phyloP scores from a whole-genome alignment of 30 jellyfish, hydroid and myxozoan genomes.

The Catostylus mosaicus region DNA sequence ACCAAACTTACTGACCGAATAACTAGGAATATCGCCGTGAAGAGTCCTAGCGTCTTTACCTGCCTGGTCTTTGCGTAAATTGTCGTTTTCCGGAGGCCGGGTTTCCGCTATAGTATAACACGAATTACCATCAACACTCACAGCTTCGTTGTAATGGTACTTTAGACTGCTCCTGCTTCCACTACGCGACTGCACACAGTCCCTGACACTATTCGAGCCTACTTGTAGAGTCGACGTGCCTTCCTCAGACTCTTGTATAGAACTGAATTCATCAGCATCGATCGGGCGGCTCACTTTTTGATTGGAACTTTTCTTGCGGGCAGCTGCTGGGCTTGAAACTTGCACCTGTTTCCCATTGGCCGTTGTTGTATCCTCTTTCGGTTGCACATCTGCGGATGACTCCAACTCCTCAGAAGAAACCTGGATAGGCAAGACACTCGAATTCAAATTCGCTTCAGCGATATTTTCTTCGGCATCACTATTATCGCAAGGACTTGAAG shows the following conservation, averaged over 20 bases:
- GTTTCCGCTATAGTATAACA: constrained; percentile 64
- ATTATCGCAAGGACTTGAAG: neutral
- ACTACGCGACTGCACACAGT: constrained; percentile 53
- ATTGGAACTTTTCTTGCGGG: neutral
- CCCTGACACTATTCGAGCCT: constrained; percentile 27
- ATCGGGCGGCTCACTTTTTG: neutral
- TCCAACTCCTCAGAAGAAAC: neutral
- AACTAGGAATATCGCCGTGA: neutral
- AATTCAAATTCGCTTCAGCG: neutral
- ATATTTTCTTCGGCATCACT: neutral
- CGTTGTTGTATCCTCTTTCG: neutral
- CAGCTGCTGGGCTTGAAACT: neutral
- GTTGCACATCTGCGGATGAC: neutral
- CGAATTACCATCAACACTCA: constrained; percentile 39
- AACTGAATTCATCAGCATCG: constrained; percentile 53
- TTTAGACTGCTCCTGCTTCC: constrained; percentile 73
- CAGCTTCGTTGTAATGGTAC: constrained; percentile 47
- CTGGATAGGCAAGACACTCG: neutral
- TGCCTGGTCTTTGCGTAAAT: neutral
- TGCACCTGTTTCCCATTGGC: neutral
- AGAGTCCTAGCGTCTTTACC: neutral
- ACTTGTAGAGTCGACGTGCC: constrained; percentile 12
- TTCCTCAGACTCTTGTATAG: constrained; percentile 49
- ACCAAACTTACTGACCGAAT: constrained; percentile 47
- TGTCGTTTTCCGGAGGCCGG: constrained; percentile 5